Percentiles rank a stretch among this genome's conserved stretches.
Conservation (phyloP, 2,888 invertebrate genomes). For the Phragmatobia fuliginosa region DNA sequence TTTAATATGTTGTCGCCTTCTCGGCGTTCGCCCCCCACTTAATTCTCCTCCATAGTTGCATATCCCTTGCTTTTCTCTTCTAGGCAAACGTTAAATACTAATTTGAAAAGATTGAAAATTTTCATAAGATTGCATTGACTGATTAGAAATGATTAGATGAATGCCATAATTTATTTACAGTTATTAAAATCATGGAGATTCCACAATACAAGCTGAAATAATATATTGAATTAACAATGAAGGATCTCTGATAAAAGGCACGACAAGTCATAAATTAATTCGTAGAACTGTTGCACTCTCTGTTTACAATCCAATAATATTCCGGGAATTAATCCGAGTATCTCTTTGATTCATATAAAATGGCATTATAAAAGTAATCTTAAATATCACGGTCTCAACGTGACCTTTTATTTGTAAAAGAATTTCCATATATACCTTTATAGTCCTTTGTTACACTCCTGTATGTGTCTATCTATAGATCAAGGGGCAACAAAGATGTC, state of each 20-base stretch:
- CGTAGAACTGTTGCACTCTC: constrained; percentile 20
- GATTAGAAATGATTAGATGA: neutral
- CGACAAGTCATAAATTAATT: constrained; percentile 16
- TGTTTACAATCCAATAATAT: constrained; percentile 31
- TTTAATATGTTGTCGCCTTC: no score
- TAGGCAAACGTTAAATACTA: no score
- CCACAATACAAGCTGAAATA: neutral
- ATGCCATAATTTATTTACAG: neutral
- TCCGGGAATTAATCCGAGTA: constrained; percentile 37
- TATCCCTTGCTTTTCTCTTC: no score
- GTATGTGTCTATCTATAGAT: constrained; percentile 61
- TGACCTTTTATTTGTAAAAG: constrained; percentile 63
- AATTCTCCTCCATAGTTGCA: no score
- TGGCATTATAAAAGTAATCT: constrained; percentile 54
- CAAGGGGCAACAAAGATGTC: constrained; percentile 52
- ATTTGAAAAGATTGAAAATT: neutral
- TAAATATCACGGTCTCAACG: constrained; percentile 63
- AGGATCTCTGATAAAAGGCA: neutral
- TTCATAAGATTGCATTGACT: neutral
- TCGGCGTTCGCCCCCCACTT: no score
- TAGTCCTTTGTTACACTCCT: constrained; percentile 56
- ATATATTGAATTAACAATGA: neutral
- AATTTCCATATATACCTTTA: constrained; percentile 63
- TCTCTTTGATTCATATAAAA: constrained; percentile 49
- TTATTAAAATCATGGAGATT: no score